Conservation (phyloP, 1,140 invertebrate species). For the Thalassaphorura encarpata region DNA sequence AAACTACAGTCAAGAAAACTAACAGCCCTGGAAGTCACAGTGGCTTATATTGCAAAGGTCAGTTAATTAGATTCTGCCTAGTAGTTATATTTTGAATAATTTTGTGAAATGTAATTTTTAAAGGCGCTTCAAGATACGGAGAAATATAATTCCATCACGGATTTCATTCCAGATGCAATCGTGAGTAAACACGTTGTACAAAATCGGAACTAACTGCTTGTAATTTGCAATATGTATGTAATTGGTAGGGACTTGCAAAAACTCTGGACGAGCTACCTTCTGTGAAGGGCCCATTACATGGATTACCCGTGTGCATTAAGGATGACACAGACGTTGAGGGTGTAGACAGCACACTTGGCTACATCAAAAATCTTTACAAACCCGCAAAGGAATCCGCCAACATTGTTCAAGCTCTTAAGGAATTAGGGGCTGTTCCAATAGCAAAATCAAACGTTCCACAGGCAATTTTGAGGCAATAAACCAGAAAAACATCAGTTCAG, state of each 20-base stretch:
- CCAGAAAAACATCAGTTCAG: neutral
- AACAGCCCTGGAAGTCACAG: too few species aligned
- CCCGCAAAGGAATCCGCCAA: constrained; percentile 35
- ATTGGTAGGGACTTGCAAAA: constrained; percentile 13
- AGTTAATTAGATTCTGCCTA: too few species aligned
- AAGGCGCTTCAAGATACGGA: too few species aligned
- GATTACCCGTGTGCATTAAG: constrained; percentile 38
- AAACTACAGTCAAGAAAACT: too few species aligned
- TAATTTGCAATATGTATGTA: neutral
- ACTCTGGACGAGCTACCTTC: constrained; percentile 12
- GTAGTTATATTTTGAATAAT: too few species aligned
- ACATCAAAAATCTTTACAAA: constrained; percentile 36
- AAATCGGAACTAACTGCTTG: neutral
- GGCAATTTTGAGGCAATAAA: neutral
- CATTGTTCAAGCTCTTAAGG: constrained; percentile 34
- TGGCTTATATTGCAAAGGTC: too few species aligned
- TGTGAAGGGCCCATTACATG: constrained; percentile 34
- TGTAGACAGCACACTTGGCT: constrained; percentile 41
- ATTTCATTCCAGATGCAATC: constrained; percentile 36
- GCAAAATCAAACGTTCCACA: constrained; percentile 40
- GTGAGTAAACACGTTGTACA: constrained; percentile 18
- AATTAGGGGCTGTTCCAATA: constrained; percentile 41
- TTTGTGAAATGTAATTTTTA: too few species aligned
- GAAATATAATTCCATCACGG: constrained; percentile 35
- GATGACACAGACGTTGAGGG: constrained; percentile 37